Evolutionary conservation across 2,797 vertebrate species (phyloP), one percentile per base, ranked within the genome.

Genomic region (Typhlichthys eigenmanni): DNA sequence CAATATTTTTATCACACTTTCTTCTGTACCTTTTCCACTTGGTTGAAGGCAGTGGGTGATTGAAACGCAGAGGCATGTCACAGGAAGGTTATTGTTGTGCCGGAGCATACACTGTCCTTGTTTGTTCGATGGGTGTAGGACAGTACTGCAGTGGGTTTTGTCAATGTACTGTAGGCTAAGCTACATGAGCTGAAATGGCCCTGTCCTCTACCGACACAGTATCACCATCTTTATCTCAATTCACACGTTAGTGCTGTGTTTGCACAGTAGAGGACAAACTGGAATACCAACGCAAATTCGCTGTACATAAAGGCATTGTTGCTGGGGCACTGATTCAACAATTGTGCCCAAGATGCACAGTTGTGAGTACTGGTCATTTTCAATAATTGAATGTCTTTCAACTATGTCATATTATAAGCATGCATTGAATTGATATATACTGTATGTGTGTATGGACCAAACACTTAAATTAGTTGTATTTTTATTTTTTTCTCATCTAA

Each of bases 1-100:
- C 24, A 24, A 3, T 24, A 24, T 24, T 24, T 3, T 24, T 24
- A 24, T 24, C 29, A 29, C 55, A 45, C 10, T 51, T 64, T 69
- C 14, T 78, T n/a, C 60, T 46, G 1, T 47, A 34, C 16, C 48
- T 13, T 72, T 71, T 75, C 60, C 43, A 67, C 47, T 76, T 62
- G 55, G 66, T 47, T 47, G 57, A 67, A 64, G 10, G 65, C 62
- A 49, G 34, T 19, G 58, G 55, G 1, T 9, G 54, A 69, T 60
- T 46, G 3, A 11, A 34, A 47, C 14, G 51, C 61, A 67, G 19
- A 11, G 13, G 38, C 75, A 34, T 45, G 68, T 71, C 53, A 49
- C 47, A 58, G 57, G 51, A 52, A 58, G 60, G 66, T 60, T n/a
- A 29, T 19, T 19, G 43, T 52, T 61, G 48, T 62, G 50, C 61